These are phyloP conservation scores for Dendroctonus ponderosae DNA, from an alignment of 1,140 invertebrate species.

Conservation along the genomic window DNA sequence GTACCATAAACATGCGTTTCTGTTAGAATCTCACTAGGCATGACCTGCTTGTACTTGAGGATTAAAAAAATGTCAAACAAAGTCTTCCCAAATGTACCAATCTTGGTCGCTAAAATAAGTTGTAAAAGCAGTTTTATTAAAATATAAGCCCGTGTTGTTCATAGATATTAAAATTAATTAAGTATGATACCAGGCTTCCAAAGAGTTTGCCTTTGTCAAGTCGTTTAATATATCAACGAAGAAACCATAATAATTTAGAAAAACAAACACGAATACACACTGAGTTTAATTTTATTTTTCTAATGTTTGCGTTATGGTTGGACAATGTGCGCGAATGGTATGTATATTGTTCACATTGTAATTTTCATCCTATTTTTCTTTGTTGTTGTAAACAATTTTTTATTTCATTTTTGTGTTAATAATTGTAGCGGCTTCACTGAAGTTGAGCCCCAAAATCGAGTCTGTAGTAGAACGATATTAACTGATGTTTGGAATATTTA, in stretches of 20 bases:
- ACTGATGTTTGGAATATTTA: slow-evolving; percentile 14
- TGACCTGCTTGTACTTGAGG: too few relatives aligned
- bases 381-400: slow-evolving; percentile 18
- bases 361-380: slow-evolving; percentile 27
- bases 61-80: too few relatives aligned
- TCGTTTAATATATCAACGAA: slow-evolving; percentile 31
- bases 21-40: too few relatives aligned
- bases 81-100: too few relatives aligned
- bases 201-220: neutral
- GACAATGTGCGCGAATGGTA: slow-evolving; percentile 50
- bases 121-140: too few relatives aligned
- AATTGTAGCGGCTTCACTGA: slow-evolving; percentile 44
- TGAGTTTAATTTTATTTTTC: slow-evolving; percentile 48
- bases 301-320: slow-evolving; percentile 50
- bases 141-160: too few relatives aligned
- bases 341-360: slow-evolving; percentile 48
- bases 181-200: too few relatives aligned
- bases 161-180: too few relatives aligned
- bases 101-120: too few relatives aligned
- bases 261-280: slow-evolving; percentile 42
- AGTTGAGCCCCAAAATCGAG: slow-evolving; percentile 48
- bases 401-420: slow-evolving; percentile 16
- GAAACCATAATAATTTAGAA: slow-evolving; percentile 41
- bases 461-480: slow-evolving; percentile 48
- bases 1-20: too few relatives aligned